Percentiles rank a stretch among this genome's conserved stretches.
These are phyloP conservation scores for Callorhinus ursinus DNA, from an alignment of 2,113 vertebrate genomes.

Conservation along the genomic window DNA sequence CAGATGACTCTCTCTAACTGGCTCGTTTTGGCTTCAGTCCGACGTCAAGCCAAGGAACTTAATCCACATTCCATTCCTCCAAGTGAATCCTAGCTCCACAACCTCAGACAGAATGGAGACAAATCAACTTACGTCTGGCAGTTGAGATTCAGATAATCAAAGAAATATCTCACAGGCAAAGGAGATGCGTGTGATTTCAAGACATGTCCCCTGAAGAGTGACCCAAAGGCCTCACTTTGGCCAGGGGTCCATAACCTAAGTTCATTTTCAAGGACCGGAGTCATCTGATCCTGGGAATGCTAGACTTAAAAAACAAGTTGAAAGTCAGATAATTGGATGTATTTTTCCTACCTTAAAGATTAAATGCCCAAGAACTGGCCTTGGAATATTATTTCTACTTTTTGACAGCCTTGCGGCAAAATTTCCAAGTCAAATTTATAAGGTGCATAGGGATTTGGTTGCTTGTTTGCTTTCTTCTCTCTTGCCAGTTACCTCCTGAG, in stretches of 20 bases:
- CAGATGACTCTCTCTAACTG: background rate
- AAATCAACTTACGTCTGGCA: background rate
- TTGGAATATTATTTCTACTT: slow-evolving; percentile 54
- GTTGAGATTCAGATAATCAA: slow-evolving; percentile 44
- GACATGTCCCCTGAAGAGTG: background rate
- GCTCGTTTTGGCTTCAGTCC: background rate
- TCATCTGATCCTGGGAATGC: background rate
- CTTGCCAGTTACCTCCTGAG: slow-evolving; percentile 68
- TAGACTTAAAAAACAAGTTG: background rate
- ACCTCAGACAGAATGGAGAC: slow-evolving; percentile 53
- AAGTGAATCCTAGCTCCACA: background rate
- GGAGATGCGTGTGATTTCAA: slow-evolving; percentile 33
- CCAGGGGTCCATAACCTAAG: background rate
- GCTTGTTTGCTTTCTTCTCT: slow-evolving; percentile 67
- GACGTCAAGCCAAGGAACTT: background rate
- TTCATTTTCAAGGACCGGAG: background rate
- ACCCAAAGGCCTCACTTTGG: background rate
- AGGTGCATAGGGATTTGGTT: slow-evolving; percentile 59
- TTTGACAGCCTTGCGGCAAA: slow-evolving; percentile 57
- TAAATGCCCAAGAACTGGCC: slow-evolving; percentile 17
- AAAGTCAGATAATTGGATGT: slow-evolving; percentile 43
- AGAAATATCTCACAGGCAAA: background rate
- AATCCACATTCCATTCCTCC: background rate
- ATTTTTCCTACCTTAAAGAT: slow-evolving; percentile 42
- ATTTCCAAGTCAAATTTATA: slow-evolving; percentile 73